phyloP scores from a whole-genome alignment of 2,888 invertebrate genomes.

The Strigamia crassipes region DNA sequence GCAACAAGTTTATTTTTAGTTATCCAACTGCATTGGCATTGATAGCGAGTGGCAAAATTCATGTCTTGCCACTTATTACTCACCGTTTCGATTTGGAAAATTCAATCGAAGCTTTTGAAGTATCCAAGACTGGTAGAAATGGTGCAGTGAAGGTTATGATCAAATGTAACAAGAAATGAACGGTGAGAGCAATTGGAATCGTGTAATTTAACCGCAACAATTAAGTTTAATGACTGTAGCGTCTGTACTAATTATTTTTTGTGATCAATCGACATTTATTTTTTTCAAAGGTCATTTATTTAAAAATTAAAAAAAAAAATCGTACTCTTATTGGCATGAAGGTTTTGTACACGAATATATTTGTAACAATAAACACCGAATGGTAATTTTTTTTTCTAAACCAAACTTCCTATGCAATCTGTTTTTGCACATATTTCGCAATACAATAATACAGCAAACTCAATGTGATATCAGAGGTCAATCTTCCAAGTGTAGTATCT shows the following conservation, averaged over 20 bases:
- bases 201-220: no score
- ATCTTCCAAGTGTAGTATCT: constrained; percentile 22
- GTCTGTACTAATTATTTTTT: no score
- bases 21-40: constrained; percentile 52
- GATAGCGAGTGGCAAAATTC: constrained; percentile 50
- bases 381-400: not conserved
- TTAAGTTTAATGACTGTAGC: no score
- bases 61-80: constrained; percentile 51
- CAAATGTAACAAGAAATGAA: constrained; percentile 62
- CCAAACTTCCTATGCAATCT: not conserved
- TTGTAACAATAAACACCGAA: no score
- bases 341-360: no score
- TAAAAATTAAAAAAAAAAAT: no score
- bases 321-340: no score
- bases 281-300: no score
- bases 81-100: constrained; percentile 51
- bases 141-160: constrained; percentile 88
- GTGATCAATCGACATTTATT: no score
- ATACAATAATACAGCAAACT: not conserved
- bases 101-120: constrained; percentile 68
- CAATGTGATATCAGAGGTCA: constrained; percentile 12
- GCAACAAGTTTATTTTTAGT: constrained; percentile 45
- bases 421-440: constrained; percentile 7
- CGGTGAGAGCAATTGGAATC: no score
- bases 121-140: constrained; percentile 72